Conservation (phyloP, 2,797 vertebrate genomes). For the Ctenopoma kingsleyae region DNA sequence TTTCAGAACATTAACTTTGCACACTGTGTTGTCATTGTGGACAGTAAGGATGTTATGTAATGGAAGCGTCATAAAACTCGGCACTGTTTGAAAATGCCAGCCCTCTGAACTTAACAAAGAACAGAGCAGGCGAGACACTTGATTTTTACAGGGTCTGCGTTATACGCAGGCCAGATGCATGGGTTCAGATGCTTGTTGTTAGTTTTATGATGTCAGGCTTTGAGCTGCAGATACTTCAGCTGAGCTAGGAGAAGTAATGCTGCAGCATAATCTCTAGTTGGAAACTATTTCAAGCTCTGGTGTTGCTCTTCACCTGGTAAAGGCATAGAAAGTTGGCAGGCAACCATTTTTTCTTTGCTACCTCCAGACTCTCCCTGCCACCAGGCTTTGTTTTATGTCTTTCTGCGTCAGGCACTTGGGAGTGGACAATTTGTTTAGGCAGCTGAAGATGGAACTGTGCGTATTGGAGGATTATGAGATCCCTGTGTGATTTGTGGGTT, state of each 20-base stretch:
- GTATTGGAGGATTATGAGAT: slow-evolving; percentile 82
- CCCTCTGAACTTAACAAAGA: slow-evolving; percentile 76
- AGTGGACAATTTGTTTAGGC: slow-evolving; percentile 82
- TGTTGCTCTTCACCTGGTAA: slow-evolving; percentile 60
- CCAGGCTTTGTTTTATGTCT: slow-evolving; percentile 77
- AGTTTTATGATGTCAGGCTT: slow-evolving; percentile 81
- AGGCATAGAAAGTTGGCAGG: slow-evolving; percentile 67
- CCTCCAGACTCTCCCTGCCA: slow-evolving; percentile 66
- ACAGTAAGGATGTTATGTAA: slow-evolving; percentile 83
- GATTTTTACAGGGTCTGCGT: slow-evolving; percentile 71
- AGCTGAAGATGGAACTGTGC: slow-evolving; percentile 80
- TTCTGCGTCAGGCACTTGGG: slow-evolving; percentile 74
- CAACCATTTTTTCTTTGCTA: slow-evolving; percentile 54
- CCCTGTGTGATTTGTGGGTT: slow-evolving; percentile 79
- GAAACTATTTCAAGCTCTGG: slow-evolving; percentile 49
- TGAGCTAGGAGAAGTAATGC: slow-evolving; percentile 51
- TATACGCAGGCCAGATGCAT: slow-evolving; percentile 70
- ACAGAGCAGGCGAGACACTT: slow-evolving; percentile 70
- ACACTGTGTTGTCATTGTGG: slow-evolving; percentile 82
- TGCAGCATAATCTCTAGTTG: slow-evolving; percentile 54
- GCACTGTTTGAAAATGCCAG: slow-evolving; percentile 76
- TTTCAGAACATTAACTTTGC: slow-evolving; percentile 87
- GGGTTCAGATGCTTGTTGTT: slow-evolving; percentile 76
- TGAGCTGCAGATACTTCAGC: slow-evolving; percentile 70
- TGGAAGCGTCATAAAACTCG: slow-evolving; percentile 76